Evolutionary conservation across 2,888 invertebrate genomes (phyloP).

Genomic region (Calameuta idolon): DNA sequence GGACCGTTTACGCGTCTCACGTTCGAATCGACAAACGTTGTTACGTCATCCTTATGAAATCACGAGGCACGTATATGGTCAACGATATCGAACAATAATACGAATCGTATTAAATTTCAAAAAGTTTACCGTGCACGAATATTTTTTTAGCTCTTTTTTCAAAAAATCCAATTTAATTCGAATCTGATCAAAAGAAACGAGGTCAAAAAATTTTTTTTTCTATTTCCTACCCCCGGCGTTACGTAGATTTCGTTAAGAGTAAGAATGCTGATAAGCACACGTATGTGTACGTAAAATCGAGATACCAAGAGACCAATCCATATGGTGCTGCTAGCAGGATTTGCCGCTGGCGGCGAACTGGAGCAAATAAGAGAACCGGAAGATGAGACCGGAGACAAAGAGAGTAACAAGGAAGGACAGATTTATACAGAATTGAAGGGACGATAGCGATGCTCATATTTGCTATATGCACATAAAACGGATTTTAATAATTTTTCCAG

Average conservation of each 20-base stretch:
- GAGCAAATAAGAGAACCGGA: not conserved
- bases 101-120: not conserved
- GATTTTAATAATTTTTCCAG: slow-evolving; percentile 19
- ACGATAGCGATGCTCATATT: slow-evolving; percentile 10
- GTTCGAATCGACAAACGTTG: not conserved
- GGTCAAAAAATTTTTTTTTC: not conserved
- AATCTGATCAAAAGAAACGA: not conserved
- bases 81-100: not conserved
- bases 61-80: not conserved
- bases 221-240: not conserved
- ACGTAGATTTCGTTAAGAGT: not conserved
- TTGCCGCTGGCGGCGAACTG: not conserved
- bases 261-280: not conserved
- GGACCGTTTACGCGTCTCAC: not conserved
- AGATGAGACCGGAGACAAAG: not conserved
- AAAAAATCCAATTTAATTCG: not conserved
- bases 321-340: not conserved
- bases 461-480: slow-evolving; percentile 7
- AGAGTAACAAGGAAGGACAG: not conserved
- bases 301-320: not conserved
- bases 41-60: not conserved
- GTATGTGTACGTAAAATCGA: not conserved
- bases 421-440: not conserved
- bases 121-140: too few relatives aligned
- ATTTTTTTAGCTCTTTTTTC: too few relatives aligned